Conservation (phyloP, 2,888 invertebrate genomes). For the Dioctria rufipes region DNA sequence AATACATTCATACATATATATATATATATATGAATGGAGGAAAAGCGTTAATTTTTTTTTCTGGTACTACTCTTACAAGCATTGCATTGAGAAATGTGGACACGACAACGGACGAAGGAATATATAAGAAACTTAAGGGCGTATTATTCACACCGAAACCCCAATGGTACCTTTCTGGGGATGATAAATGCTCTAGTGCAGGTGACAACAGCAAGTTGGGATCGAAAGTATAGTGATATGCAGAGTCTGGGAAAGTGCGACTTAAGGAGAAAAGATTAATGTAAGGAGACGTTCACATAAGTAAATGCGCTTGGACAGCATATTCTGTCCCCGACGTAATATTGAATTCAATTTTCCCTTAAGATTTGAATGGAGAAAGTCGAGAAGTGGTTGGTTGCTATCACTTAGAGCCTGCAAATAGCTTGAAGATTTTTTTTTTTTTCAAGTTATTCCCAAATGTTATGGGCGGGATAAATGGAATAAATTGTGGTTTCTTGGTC, state of each 20-base stretch:
- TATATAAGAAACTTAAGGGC: slow-evolving; percentile 8
- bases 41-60: slow-evolving; percentile 1
- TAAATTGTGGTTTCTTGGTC: too few species aligned
- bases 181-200: slow-evolving; percentile 45
- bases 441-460: too few species aligned
- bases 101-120: not conserved
- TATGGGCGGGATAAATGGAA: too few species aligned
- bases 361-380: not conserved
- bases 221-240: slow-evolving; percentile 33
- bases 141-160: slow-evolving; percentile 38
- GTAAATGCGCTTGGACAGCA: slow-evolving; percentile 30
- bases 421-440: too few species aligned
- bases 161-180: slow-evolving; percentile 35
- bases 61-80: not conserved
- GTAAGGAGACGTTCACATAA: slow-evolving; percentile 2
- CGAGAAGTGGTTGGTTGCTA: not conserved
- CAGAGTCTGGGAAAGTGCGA: slow-evolving; percentile 35
- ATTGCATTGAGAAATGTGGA: slow-evolving; percentile 19
- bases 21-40: not conserved
- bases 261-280: slow-evolving; percentile 46
- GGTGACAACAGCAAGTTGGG: slow-evolving; percentile 35
- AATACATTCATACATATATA: not conserved
- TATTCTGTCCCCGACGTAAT: not conserved
- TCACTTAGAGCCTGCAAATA: too few species aligned
- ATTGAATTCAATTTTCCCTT: not conserved